Conservation (phyloP, 2,113 vertebrate genomes). For the Halichoerus grypus region DNA sequence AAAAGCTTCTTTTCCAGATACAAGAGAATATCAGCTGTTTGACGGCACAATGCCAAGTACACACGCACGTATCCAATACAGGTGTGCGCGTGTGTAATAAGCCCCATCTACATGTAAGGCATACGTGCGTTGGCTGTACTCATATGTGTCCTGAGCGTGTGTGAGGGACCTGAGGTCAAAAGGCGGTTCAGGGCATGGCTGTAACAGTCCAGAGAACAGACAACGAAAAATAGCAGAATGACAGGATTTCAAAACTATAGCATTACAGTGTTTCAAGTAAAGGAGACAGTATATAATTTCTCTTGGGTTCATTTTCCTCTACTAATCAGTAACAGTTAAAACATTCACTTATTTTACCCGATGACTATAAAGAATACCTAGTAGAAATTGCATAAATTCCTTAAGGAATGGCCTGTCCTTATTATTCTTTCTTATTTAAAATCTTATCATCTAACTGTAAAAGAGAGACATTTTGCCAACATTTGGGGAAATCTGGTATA, state of each 20-base stretch:
- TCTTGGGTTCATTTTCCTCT: neutral
- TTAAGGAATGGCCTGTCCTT: neutral
- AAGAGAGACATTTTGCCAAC: neutral
- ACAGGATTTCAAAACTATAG: neutral
- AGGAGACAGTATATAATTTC: neutral
- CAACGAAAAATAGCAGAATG: neutral
- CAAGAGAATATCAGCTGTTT: neutral
- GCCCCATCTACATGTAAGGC: neutral
- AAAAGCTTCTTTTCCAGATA: constrained; percentile 63
- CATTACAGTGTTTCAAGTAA: neutral
- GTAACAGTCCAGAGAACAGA: neutral
- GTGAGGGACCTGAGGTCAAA: neutral
- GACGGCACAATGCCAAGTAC: neutral
- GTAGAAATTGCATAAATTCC: neutral
- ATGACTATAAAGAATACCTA: neutral
- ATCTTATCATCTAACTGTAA: constrained; percentile 19
- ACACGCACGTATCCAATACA: neutral
- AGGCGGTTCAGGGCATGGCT: neutral
- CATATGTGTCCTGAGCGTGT: rapidly evolving
- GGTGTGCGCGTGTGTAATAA: neutral
- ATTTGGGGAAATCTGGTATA: neutral
- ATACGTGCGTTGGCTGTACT: too few relatives aligned
- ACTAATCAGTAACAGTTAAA: neutral
- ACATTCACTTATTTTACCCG: neutral
- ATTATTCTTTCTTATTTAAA: neutral